Evolutionary conservation across 2,888 invertebrate genomes (phyloP), one percentile per base, ranked within the genome.

Genomic region (Adelognathus sp.): DNA sequence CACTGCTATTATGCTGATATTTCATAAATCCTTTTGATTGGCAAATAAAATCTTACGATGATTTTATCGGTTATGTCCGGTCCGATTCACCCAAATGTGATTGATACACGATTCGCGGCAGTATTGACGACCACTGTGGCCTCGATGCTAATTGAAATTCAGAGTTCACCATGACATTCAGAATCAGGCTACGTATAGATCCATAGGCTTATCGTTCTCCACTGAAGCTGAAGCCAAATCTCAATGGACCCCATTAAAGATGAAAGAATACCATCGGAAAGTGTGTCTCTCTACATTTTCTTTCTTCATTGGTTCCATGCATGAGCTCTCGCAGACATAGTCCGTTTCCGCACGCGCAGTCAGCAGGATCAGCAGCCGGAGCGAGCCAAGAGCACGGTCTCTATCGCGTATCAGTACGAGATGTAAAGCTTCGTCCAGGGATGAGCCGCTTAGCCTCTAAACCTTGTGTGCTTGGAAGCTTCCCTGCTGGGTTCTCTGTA

Each of bases 371-470:
- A 21, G 50, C n/a, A 7, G 52, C 39, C 27, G 39, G 41, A 52
- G 69, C 58, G 36, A 64, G 61, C n/a, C n/a, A n/a, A n/a, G n/a
- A n/a, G 61, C 18, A 69, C 54, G 50, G 70, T 69, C n/a, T 31
- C 52, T 39, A 74, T 74, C 50, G 58, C 84, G 86, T 86, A 86
- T 87, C 85, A 85, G 86, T 84, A 81, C 87, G 88, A 87, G 88
- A 89, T 90, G 87, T 88, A 90, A 88, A 89, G 89, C 90, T 89
- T 88, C 86, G 88, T 84, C 84, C 88, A 67, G 86, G 88, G 78
- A 91, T 91, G 90, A 91, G 90, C 91, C 90, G 90, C 90, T 90
- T 91, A 91, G 88, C 87, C 88, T 87, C 87, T 89, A 90, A 90
- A 90, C 87, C 91, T 88, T 87, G 88, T 88, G 88, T 88, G 89